Evolutionary conservation across 2,113 vertebrate genomes (phyloP).

Genomic region (Microcebus jonahi): DNA sequence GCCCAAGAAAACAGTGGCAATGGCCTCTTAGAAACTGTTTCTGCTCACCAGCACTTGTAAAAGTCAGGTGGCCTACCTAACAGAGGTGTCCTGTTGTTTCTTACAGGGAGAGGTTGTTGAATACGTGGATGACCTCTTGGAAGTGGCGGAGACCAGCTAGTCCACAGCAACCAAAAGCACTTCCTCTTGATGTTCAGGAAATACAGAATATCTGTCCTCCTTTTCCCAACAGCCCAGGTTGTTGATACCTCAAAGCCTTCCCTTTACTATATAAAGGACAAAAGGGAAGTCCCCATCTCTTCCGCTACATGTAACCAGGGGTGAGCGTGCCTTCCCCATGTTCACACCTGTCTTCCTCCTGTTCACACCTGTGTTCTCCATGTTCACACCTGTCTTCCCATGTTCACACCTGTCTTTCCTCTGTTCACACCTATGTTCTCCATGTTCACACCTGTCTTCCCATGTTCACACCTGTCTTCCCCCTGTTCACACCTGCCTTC

Average conservation of each 20-base stretch:
- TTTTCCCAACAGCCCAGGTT: slow-evolving; percentile 67
- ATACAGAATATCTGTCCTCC: background rate
- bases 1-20: background rate
- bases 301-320: background rate
- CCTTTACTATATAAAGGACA: background rate
- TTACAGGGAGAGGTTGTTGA: slow-evolving; percentile 94
- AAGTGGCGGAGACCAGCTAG: slow-evolving; percentile 83
- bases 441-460: background rate
- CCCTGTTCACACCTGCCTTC: background rate
- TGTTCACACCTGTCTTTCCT: too few species aligned
- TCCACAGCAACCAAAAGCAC: slow-evolving; percentile 28
- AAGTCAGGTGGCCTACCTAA: background rate
- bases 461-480: background rate
- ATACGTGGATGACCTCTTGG: slow-evolving; percentile 94
- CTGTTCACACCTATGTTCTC: too few species aligned
- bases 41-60: background rate
- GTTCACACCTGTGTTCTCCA: background rate
- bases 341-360: background rate
- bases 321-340: background rate
- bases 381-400: too few species aligned
- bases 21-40: background rate
- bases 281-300: background rate
- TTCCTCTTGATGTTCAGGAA: background rate
- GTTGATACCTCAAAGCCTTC: slow-evolving; percentile 81
- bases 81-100: background rate